These are phyloP conservation scores for Drosophila navojoa DNA, from an alignment of 1,140 invertebrate species.

Conservation along the genomic window DNA sequence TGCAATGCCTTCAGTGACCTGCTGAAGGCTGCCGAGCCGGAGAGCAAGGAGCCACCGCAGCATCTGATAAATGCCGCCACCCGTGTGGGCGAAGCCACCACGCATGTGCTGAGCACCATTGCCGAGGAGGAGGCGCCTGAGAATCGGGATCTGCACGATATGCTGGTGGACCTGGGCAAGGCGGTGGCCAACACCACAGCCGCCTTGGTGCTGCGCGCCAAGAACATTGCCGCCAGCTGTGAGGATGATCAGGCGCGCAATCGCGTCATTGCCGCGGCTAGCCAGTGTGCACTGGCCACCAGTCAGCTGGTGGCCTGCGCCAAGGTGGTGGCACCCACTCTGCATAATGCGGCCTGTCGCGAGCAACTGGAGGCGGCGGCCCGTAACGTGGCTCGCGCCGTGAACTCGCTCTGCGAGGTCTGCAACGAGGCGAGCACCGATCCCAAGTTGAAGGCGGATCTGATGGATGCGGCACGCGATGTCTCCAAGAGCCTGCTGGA, in stretches of 20 bases:
- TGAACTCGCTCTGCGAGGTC: constrained; percentile 94
- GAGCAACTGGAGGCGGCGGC: constrained; percentile 96
- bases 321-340: constrained; percentile 94
- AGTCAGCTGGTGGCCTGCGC: constrained; percentile 99
- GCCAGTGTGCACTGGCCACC: constrained; percentile 97
- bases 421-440: constrained; percentile 90
- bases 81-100: constrained; percentile 97
- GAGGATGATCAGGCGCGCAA: constrained; percentile 91
- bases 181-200: constrained; percentile 98
- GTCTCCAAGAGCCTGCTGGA: constrained; percentile 96
- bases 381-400: constrained; percentile 95
- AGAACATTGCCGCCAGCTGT: constrained; percentile 95
- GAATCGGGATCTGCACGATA: constrained; percentile 91
- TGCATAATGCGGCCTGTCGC: constrained; percentile 96
- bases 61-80: constrained; percentile 97
- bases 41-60: constrained; percentile 95
- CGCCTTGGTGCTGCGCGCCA: constrained; percentile 96
- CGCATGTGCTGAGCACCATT: constrained; percentile 96
- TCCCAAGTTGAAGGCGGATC: constrained; percentile 89
- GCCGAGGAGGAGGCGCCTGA: constrained; percentile 95
- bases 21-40: constrained; percentile 96
- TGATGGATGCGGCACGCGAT: constrained; percentile 93
- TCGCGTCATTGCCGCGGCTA: constrained; percentile 96
- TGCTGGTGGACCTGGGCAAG: constrained; percentile 95
- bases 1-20: constrained; percentile 98